These are phyloP conservation scores for Percina caprodes DNA, from an alignment of 2,113 vertebrate species.

Conservation along the genomic window DNA sequence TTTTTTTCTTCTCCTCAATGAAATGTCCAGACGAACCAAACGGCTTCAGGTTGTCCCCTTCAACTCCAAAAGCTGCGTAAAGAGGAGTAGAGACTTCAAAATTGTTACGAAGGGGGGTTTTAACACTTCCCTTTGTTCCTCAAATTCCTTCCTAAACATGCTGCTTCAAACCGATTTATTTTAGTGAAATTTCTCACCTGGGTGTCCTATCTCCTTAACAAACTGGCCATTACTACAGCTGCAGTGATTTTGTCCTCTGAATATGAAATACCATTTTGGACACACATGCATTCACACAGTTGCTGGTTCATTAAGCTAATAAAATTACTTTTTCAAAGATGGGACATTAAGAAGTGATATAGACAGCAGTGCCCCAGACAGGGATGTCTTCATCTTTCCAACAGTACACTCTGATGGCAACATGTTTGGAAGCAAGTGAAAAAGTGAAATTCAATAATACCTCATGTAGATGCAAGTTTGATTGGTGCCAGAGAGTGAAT, in stretches of 20 bases:
- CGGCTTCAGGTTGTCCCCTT: conserved; percentile 15
- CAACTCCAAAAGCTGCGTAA: conserved; percentile 30
- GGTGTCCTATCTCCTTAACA: neutral
- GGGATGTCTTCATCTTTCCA: conserved; percentile 6
- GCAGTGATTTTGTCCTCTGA: neutral
- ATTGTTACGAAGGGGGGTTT: neutral
- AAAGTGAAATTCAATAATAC: neutral
- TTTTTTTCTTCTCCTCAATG: conserved; percentile 24
- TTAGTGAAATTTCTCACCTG: neutral
- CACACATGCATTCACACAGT: conserved; percentile 1
- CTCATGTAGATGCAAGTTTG: neutral
- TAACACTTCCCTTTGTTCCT: neutral
- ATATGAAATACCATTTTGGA: neutral
- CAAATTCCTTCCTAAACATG: neutral
- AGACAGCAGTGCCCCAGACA: neutral
- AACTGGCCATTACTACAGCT: neutral
- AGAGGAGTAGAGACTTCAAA: neutral
- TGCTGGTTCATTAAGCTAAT: conserved; percentile 18
- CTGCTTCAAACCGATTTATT: neutral
- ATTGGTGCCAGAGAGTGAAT: neutral
- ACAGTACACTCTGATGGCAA: conserved; percentile 7
- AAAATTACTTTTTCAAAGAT: conserved; percentile 26
- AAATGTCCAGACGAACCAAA: conserved; percentile 42
- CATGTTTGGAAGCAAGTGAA: neutral
- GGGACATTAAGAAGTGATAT: conserved; percentile 12